These are phyloP conservation scores for Drosophila leonis DNA, from an alignment of 2,888 invertebrate genomes.

Conservation along the genomic window DNA sequence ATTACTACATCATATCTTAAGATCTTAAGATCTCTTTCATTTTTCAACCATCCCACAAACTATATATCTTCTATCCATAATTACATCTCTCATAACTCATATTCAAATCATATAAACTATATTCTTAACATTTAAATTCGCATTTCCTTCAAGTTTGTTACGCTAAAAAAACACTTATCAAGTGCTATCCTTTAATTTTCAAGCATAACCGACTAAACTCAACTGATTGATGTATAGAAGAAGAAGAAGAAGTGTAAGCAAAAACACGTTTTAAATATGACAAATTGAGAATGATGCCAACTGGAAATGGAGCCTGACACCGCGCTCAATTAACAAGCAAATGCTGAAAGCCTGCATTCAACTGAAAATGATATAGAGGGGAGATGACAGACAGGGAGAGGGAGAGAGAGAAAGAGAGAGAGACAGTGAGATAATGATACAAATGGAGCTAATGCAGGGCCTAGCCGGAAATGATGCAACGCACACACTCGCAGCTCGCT, in stretches of 20 bases:
- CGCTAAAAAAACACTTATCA: background rate
- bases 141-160: background rate
- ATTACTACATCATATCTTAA: background rate
- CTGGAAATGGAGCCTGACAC: slow-evolving; percentile 27
- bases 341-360: slow-evolving; percentile 48
- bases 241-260: slow-evolving; percentile 13
- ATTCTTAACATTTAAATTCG: background rate
- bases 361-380: slow-evolving; percentile 11
- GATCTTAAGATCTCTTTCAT: background rate
- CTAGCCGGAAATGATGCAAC: slow-evolving; percentile 17
- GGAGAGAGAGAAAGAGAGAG: background rate
- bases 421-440: slow-evolving; percentile 5
- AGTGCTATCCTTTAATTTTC: slow-evolving; percentile 23
- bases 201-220: background rate
- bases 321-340: slow-evolving; percentile 47
- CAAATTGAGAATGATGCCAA: slow-evolving; percentile 56
- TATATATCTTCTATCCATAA: background rate
- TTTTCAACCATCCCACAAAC: background rate
- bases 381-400: background rate
- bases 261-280: slow-evolving; percentile 53
- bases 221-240: slow-evolving; percentile 13
- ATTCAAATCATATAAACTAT: background rate
- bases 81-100: background rate
- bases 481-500: background rate
- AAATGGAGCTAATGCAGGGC: slow-evolving; percentile 18